Conservation (phyloP, 2,888 invertebrate genomes). For the Temnothorax unifasciatus region DNA sequence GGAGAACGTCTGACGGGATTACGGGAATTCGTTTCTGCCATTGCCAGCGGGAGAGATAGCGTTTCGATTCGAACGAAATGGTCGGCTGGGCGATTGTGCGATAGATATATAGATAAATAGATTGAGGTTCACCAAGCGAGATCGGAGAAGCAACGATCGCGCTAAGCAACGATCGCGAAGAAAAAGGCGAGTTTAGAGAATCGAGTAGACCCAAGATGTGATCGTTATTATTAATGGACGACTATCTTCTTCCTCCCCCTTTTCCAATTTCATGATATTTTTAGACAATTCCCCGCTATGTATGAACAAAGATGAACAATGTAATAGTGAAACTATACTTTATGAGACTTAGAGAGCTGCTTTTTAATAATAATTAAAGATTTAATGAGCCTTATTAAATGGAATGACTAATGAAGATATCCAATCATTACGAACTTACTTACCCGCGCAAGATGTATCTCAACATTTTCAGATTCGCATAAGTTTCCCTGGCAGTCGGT, state of each 20-base stretch:
- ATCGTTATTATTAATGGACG: constrained; percentile 71
- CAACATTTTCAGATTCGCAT: constrained; percentile 29
- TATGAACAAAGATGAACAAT: not conserved
- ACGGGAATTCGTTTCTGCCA: constrained; percentile 64
- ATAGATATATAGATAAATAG: constrained; percentile 64
- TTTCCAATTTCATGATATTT: not conserved
- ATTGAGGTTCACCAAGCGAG: constrained; percentile 14
- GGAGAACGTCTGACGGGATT: constrained; percentile 58
- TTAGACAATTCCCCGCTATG: not conserved
- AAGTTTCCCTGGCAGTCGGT: constrained; percentile 35
- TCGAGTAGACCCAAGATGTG: constrained; percentile 68
- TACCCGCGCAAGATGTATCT: not conserved
- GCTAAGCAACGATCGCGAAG: constrained; percentile 40
- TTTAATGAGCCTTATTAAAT: not conserved
- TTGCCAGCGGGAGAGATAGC: constrained; percentile 60
- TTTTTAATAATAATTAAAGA: not conserved
- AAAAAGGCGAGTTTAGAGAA: constrained; percentile 65
- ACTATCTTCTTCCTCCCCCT: constrained; percentile 24
- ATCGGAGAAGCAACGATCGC: constrained; percentile 33
- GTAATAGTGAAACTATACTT: too few relatives aligned
- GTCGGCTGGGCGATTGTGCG: constrained; percentile 35
- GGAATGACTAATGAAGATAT: not conserved
- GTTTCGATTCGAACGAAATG: constrained; percentile 60
- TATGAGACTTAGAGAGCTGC: too few relatives aligned
- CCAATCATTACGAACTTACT: not conserved